A percentile compares a stretch with the other conserved stretches of the same genome.
These are phyloP conservation scores for Pseudococcus viburni DNA, from an alignment of 2,888 invertebrate genomes.

Conservation along the genomic window DNA sequence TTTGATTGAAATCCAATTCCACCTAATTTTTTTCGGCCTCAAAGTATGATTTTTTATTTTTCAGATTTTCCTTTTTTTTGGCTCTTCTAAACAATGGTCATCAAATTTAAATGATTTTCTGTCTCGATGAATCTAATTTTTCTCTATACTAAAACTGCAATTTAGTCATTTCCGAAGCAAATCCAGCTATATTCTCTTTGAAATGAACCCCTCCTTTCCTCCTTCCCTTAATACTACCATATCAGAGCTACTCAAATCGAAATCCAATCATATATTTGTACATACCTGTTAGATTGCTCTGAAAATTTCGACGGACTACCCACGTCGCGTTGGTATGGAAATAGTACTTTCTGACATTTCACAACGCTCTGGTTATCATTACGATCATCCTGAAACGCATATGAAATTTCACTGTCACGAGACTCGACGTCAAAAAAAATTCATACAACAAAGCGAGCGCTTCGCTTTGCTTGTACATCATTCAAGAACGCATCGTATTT, in stretches of 20 bases:
- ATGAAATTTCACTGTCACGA: not conserved
- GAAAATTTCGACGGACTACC: slow-evolving; percentile 63
- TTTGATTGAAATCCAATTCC: no score
- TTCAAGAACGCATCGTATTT: not conserved
- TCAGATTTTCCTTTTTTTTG: no score
- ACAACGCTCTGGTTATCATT: slow-evolving; percentile 50
- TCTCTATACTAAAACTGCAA: no score
- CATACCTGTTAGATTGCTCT: slow-evolving; percentile 57
- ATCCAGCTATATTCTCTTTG: not conserved
- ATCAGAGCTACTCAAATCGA: not conserved
- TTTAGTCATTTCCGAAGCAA: no score
- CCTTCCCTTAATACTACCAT: not conserved
- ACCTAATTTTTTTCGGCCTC: no score
- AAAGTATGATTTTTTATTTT: no score
- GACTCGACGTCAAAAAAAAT: not conserved
- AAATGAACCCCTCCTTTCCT: not conserved
- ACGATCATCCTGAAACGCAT: slow-evolving; percentile 62
- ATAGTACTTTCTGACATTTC: slow-evolving; percentile 58
- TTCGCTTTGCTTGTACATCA: not conserved
- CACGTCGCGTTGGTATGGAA: slow-evolving; percentile 59
- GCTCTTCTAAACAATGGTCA: no score
- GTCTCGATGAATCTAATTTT: no score
- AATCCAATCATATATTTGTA: not conserved
- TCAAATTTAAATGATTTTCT: no score
- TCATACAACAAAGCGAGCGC: not conserved